phyloP scores from a whole-genome alignment of 2,113 vertebrate species.

The Orientallactaga bullata region DNA sequence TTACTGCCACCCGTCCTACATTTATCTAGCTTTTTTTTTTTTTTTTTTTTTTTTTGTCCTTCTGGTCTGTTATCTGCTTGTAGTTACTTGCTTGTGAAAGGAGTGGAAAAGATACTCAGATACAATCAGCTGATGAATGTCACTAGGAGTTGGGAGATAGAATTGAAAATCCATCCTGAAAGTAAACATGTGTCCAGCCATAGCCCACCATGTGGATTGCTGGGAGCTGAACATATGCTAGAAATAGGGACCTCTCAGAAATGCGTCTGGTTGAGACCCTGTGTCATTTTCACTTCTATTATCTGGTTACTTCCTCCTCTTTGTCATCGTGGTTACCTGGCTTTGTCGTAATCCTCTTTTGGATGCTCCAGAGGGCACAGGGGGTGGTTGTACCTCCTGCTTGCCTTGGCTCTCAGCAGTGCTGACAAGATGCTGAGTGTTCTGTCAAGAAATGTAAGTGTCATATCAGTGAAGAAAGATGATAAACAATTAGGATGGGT shows the following conservation, averaged over 20 bases:
- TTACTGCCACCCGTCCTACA: not conserved
- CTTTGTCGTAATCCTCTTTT: constrained; percentile 20
- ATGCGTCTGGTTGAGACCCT: not conserved
- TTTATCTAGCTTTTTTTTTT: not conserved
- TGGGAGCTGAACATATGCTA: not conserved
- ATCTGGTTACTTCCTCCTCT: not conserved
- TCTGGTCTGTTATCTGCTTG: constrained; percentile 49
- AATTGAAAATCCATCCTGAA: not conserved
- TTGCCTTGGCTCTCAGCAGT: constrained; percentile 34
- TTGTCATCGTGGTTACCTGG: not conserved
- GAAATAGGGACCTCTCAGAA: constrained; percentile 37
- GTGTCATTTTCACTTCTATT: not conserved
- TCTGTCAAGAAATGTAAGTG: constrained; percentile 21
- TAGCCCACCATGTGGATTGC: not conserved
- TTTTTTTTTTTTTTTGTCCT: constrained; percentile 6
- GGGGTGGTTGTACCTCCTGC: constrained; percentile 6
- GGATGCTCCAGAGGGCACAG: constrained; percentile 12
- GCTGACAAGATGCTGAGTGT: constrained; percentile 17
- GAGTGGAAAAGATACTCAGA: constrained; percentile 38
- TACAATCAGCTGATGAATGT: constrained; percentile 37
- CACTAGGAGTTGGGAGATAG: constrained; percentile 36
- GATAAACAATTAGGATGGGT: constrained; percentile 49
- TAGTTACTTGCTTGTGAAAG: constrained; percentile 26
- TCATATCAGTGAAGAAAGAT: constrained; percentile 32
- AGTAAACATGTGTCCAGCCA: not conserved